Conservation (phyloP, 2,113 vertebrate genomes). For the Nothoprocta pentlandii region DNA sequence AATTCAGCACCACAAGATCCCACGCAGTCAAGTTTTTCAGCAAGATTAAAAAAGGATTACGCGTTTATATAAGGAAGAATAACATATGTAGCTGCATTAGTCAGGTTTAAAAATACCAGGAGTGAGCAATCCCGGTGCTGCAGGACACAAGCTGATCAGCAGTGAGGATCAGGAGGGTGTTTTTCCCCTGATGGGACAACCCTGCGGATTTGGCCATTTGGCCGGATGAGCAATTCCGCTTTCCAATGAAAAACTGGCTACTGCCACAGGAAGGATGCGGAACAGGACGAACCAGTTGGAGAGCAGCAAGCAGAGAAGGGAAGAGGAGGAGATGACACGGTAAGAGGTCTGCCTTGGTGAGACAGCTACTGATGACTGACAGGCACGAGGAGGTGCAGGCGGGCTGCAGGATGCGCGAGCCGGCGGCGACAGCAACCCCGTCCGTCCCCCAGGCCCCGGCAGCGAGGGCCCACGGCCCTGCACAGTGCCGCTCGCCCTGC, state of each 20-base stretch:
- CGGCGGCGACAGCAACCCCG: no score
- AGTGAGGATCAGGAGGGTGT: conserved; percentile 65
- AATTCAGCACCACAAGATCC: conserved; percentile 54
- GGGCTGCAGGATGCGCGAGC: not conserved
- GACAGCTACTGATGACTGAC: not conserved
- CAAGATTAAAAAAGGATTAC: conserved; percentile 69
- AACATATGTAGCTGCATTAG: conserved; percentile 72
- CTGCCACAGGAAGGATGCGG: conserved; percentile 16
- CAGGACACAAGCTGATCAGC: conserved; percentile 61
- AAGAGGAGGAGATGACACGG: not conserved
- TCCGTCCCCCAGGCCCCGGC: no score
- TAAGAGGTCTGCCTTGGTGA: not conserved
- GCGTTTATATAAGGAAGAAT: conserved; percentile 67
- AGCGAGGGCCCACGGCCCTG: no score
- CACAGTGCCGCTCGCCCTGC: no score
- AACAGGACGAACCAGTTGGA: not conserved
- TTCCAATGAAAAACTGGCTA: conserved; percentile 18
- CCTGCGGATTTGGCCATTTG: conserved; percentile 59
- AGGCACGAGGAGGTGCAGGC: rapidly evolving
- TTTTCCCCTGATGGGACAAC: conserved; percentile 56
- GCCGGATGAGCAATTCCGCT: conserved; percentile 31
- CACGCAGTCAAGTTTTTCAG: conserved; percentile 16
- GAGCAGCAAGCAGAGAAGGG: not conserved
- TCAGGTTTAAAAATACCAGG: conserved; percentile 71
- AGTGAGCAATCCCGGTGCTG: conserved; percentile 61